phyloP scores from a whole-genome alignment of 2,888 invertebrate species.

The Magallana nippona region DNA sequence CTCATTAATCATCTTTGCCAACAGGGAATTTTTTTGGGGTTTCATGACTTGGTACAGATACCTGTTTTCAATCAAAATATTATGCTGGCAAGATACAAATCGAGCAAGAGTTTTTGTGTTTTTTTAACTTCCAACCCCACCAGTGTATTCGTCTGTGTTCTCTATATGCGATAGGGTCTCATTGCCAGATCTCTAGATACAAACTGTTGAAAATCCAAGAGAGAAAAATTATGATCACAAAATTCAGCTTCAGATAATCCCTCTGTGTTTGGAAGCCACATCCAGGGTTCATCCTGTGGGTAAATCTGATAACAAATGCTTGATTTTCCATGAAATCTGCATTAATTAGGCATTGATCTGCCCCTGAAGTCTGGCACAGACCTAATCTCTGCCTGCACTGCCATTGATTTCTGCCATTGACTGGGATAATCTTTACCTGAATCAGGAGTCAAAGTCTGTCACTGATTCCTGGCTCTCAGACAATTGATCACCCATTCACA shows the following conservation, averaged over 20 bases:
- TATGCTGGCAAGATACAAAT: not conserved
- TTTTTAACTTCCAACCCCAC: not conserved
- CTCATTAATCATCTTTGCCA: constrained; percentile 19
- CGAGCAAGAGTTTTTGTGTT: not conserved
- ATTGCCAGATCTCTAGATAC: not conserved
- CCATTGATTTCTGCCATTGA: constrained; percentile 15
- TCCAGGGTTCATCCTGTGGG: constrained; percentile 12
- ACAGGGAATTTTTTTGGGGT: not conserved
- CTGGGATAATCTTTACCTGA: not conserved
- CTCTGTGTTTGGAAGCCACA: not conserved
- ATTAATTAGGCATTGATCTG: constrained; percentile 26
- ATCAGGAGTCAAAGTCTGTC: constrained; percentile 1
- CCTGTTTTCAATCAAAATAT: constrained; percentile 18
- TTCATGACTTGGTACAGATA: not conserved
- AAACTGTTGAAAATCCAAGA: not conserved
- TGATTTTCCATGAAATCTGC: constrained; percentile 19
- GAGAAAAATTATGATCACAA: not conserved
- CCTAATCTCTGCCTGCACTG: not conserved
- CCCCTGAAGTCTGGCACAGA: not conserved
- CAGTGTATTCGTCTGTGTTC: not conserved
- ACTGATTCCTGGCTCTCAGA: not conserved
- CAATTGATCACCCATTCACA: constrained; percentile 27
- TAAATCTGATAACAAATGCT: constrained; percentile 25
- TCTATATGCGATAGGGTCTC: not conserved
- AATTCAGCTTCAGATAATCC: not conserved